Conservation (phyloP, 2,113 vertebrate genomes). For the Hepsetus odoe region DNA sequence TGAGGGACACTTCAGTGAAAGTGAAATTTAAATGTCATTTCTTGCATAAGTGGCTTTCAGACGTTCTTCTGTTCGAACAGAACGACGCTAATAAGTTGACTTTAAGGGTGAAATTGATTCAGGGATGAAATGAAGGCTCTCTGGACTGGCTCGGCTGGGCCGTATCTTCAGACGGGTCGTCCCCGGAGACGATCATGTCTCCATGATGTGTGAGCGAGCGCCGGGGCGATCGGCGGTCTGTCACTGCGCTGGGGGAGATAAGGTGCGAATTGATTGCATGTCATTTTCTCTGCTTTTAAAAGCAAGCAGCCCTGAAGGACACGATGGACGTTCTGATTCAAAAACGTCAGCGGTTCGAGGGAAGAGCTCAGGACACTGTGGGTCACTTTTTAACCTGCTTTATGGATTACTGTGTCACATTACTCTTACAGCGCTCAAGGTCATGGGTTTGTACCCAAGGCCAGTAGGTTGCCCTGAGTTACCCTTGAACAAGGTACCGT, state of each 20-base stretch:
- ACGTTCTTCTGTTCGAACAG: no score
- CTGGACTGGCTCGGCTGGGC: background rate
- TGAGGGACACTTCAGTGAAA: no score
- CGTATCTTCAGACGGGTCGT: background rate
- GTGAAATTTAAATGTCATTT: no score
- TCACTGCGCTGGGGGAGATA: background rate
- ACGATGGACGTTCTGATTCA: background rate
- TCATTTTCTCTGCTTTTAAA: background rate
- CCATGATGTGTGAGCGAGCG: background rate
- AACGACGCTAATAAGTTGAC: no score
- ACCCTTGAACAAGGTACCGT: no score
- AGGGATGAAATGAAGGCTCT: background rate
- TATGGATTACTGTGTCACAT: no score
- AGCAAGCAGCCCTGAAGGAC: slow-evolving; percentile 5
- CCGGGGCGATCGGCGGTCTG: background rate
- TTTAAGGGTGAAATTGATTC: background rate
- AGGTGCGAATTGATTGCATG: background rate
- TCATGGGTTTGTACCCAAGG: no score
- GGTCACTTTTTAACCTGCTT: background rate
- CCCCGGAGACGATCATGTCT: background rate
- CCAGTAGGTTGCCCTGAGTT: no score
- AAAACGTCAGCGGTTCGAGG: no score
- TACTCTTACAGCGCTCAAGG: no score
- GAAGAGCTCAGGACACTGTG: background rate
- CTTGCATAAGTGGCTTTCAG: no score